phyloP scores from a whole-genome alignment of 2,113 vertebrate species.

The Poecile atricapillus region DNA sequence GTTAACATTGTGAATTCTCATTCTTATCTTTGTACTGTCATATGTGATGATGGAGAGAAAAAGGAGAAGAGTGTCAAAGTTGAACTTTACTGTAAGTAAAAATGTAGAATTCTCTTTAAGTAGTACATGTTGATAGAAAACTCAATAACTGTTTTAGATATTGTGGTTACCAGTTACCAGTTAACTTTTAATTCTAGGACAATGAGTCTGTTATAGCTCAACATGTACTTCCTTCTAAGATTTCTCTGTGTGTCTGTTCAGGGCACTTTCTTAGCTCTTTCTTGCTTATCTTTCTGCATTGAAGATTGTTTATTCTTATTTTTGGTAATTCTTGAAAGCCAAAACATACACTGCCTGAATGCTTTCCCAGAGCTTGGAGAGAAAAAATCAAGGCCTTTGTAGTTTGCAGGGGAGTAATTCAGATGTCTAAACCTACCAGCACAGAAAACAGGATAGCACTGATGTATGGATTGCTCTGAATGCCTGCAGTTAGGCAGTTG shows the following conservation, averaged over 20 bases:
- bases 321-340: neutral
- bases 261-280: neutral
- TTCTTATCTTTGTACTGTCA: constrained; percentile 67
- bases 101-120: neutral
- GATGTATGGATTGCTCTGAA: neutral
- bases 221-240: neutral
- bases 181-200: neutral
- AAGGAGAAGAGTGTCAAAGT: constrained; percentile 55
- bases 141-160: neutral
- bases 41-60: constrained; percentile 28
- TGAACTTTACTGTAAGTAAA: constrained; percentile 76
- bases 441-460: neutral
- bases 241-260: neutral
- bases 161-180: neutral
- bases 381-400: neutral
- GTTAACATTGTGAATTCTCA: constrained; percentile 49
- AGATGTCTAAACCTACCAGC: neutral
- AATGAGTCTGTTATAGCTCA: neutral
- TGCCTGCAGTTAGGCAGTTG: neutral
- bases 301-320: neutral
- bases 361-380: neutral
- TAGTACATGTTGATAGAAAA: neutral
- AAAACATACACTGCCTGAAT: neutral
- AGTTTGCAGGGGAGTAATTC: neutral
- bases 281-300: neutral